phyloP scores from a whole-genome alignment of 2,888 invertebrate species.

The Pyrrhosoma nymphula region DNA sequence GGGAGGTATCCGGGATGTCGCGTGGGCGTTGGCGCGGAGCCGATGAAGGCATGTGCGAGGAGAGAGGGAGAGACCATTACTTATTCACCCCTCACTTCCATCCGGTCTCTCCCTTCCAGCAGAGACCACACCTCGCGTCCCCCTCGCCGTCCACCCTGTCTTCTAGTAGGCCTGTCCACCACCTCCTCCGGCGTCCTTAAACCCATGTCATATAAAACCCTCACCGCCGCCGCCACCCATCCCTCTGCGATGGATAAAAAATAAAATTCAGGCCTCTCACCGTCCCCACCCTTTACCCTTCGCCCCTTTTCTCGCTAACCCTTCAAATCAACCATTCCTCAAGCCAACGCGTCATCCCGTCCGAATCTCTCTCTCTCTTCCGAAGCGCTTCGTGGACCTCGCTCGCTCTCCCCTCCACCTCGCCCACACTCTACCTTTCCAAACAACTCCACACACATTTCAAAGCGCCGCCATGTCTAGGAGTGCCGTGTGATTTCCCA shows the following conservation, averaged over 20 bases:
- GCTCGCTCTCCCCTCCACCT: neutral
- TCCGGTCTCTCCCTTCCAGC: conserved; percentile 9
- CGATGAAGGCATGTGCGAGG: conserved; percentile 58
- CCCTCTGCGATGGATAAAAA: neutral
- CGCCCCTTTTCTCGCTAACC: neutral
- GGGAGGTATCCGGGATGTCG: neutral
- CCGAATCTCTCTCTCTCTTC: too few species aligned
- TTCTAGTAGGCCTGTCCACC: neutral
- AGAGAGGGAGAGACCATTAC: conserved; percentile 61
- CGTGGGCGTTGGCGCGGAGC: conserved; percentile 53
- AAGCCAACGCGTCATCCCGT: conserved; percentile 33
- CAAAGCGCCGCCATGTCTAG: neutral
- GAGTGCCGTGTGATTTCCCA: neutral
- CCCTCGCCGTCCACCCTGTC: neutral
- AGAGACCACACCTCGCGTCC: neutral
- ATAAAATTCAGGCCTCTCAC: conserved; percentile 19
- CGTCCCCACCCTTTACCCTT: neutral
- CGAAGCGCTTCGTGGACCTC: conserved; percentile 25
- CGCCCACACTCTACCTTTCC: conserved; percentile 12
- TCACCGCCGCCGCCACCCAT: neutral
- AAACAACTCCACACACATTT: neutral
- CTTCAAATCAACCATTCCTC: conserved; percentile 47
- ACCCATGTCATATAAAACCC: conserved; percentile 44
- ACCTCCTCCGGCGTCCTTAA: conserved; percentile 9
- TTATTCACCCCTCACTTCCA: conserved; percentile 67